These are phyloP conservation scores for Aphaenogaster floridana DNA, from an alignment of 1,140 invertebrate genomes.

Conservation along the genomic window DNA sequence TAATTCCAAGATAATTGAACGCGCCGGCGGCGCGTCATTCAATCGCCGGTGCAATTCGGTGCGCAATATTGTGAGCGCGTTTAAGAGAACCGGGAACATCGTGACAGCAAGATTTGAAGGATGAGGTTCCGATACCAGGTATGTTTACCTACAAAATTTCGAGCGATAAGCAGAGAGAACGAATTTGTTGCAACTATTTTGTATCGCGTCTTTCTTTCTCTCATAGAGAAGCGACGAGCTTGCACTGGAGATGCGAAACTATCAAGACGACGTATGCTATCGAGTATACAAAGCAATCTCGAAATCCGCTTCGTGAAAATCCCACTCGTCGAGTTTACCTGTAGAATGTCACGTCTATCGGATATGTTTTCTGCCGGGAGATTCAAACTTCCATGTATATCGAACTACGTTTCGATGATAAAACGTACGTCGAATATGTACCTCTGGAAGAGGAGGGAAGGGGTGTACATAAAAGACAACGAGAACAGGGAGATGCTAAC, in stretches of 20 bases:
- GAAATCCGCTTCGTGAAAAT: constrained; percentile 53
- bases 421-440: constrained; percentile 24
- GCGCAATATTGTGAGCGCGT: neutral
- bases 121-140: neutral
- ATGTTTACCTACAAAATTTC: constrained; percentile 24
- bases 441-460: too few species aligned
- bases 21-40: neutral
- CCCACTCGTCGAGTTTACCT: constrained; percentile 55
- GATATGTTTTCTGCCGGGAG: constrained; percentile 43
- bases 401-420: constrained; percentile 41
- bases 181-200: neutral
- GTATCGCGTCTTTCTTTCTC: neutral
- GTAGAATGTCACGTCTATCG: constrained; percentile 61
- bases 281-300: constrained; percentile 57
- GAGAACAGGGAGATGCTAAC: constrained; percentile 3
- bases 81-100: neutral
- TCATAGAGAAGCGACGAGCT: neutral
- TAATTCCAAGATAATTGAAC: constrained; percentile 46
- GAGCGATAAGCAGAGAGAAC: neutral
- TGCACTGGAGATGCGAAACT: constrained; percentile 19
- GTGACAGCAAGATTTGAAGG: neutral
- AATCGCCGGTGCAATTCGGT: neutral
- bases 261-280: constrained; percentile 53
- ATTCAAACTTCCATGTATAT: constrained; percentile 39
- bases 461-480: neutral